Evolutionary conservation across 2,888 invertebrate genomes (phyloP), one percentile per base, ranked within the genome.

Genomic region (Thera obeliscata): DNA sequence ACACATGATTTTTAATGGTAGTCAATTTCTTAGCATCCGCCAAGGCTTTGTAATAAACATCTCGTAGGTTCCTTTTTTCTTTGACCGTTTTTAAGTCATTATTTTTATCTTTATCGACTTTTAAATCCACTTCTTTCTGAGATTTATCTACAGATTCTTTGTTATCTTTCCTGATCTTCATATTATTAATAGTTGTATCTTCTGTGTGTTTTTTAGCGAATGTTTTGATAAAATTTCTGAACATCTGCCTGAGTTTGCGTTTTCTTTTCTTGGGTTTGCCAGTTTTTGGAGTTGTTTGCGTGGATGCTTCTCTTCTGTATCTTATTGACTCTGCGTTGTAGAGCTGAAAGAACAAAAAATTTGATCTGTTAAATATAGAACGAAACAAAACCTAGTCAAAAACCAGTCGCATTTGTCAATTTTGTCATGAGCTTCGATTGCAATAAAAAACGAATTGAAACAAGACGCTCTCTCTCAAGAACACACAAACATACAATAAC

Each of bases 21-120:
- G 84, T 74, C 11, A 59, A 55, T 46, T 84, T 84, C 22, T 82
- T 86, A 0, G 85, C 81, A 3, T 84, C 85, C 2, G 73, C 76
- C 0, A 87, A 7, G 0, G 87, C 85, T 69, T 79, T 82, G 48
- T 80, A 85, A 56, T 87, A 87, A 0, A 87, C 79, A 66, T 88
- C 85, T 67, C 79, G 76, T 0, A 87, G 63, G 71, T 86, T 87
- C 33, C 82, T 81, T 56, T 80, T 78, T 5, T 56, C 66, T 61
- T 71, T 73, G 5, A 58, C 54, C 5, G 63, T 58, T n/a, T 58
- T 46, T 38, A 36, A 7, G 9, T 55, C 43, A 3, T n/a, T 9
- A 8, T 35, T 6, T 2, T n/a, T 38, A 11, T 36, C 9, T 1
- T 22, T 55, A 9, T 43, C 35, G 2, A 7, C 3, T 43, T 35